Percentiles rank a stretch among this genome's conserved stretches.
Conservation (phyloP, 2,888 invertebrate genomes). For the Portevinia maculata region DNA sequence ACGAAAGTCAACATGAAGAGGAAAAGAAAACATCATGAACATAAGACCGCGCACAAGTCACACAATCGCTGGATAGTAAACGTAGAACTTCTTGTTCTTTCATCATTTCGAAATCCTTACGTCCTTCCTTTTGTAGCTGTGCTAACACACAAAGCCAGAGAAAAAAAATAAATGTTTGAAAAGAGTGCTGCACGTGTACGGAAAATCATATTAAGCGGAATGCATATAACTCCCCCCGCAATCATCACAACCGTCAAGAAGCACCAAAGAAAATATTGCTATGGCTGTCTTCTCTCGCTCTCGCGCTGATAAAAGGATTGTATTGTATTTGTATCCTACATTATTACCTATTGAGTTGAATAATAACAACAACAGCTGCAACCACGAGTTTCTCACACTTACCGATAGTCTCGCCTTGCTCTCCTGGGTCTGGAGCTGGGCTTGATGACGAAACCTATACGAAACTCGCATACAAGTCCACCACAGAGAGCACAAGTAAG, state of each 20-base stretch:
- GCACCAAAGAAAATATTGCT: constrained; percentile 8
- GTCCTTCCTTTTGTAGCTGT: constrained; percentile 29
- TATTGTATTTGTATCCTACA: constrained; percentile 43
- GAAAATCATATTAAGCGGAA: constrained; percentile 49
- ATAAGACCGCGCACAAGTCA: constrained; percentile 3
- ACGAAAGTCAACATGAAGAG: constrained; percentile 11
- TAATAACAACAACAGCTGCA: constrained; percentile 81
- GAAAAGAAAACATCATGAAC: constrained; percentile 4
- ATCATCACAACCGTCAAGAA: constrained; percentile 38
- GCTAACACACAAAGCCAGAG: background rate
- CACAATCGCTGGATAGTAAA: background rate
- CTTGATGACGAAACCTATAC: constrained; percentile 62
- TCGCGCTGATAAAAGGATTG: constrained; percentile 65
- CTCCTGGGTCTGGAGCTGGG: constrained; percentile 45
- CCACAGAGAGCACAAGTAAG: constrained; percentile 39
- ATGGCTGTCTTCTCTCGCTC: constrained; percentile 20
- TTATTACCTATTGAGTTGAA: constrained; percentile 76
- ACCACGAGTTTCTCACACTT: constrained; percentile 82
- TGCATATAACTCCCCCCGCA: constrained; percentile 35
- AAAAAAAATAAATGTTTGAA: constrained; percentile 5
- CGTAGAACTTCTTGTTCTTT: constrained; percentile 1
- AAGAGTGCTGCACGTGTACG: constrained; percentile 44
- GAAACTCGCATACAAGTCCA: constrained; percentile 35
- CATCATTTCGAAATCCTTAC: constrained; percentile 3
- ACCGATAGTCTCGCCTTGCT: constrained; percentile 53